Evolutionary conservation across 2,797 vertebrate species (phyloP).

Genomic region (Pyrrhura leucotis): DNA sequence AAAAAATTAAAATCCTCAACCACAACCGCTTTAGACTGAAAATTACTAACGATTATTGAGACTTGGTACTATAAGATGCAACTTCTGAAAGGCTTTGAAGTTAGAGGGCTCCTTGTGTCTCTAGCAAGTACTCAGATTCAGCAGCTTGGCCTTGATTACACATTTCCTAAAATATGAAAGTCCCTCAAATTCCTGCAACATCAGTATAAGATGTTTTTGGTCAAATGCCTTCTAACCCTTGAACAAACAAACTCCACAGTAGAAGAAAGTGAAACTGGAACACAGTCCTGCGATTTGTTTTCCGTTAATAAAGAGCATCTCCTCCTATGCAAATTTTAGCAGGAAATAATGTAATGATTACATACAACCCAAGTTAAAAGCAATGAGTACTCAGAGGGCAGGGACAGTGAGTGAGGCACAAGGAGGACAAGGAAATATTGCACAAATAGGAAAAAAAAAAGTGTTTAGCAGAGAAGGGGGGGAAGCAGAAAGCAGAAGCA

Average conservation of each 20-base stretch:
- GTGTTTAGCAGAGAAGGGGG: background rate
- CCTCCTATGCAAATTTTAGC: background rate
- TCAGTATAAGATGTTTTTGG: background rate
- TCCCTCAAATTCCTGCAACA: background rate
- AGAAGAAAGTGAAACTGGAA: background rate
- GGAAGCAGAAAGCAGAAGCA: background rate
- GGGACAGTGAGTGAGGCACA: background rate
- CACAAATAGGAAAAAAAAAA: background rate
- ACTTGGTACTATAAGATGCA: fast-evolving
- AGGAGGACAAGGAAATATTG: background rate
- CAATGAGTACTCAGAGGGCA: background rate
- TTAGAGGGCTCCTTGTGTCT: fast-evolving
- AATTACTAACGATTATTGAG: background rate
- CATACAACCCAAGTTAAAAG: background rate
- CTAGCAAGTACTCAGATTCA: background rate
- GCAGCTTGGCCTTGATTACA: background rate
- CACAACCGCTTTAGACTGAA: background rate
- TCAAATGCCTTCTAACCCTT: background rate
- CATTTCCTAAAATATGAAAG: background rate
- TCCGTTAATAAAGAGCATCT: background rate
- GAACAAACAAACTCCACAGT: background rate
- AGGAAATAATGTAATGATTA: background rate
- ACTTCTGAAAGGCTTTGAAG: background rate
- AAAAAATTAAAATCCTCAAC: background rate
- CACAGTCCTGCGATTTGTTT: background rate